Base-by-base conservation (phyloP, 2,797 vertebrate genomes). In the Falco peregrinus region DNA sequence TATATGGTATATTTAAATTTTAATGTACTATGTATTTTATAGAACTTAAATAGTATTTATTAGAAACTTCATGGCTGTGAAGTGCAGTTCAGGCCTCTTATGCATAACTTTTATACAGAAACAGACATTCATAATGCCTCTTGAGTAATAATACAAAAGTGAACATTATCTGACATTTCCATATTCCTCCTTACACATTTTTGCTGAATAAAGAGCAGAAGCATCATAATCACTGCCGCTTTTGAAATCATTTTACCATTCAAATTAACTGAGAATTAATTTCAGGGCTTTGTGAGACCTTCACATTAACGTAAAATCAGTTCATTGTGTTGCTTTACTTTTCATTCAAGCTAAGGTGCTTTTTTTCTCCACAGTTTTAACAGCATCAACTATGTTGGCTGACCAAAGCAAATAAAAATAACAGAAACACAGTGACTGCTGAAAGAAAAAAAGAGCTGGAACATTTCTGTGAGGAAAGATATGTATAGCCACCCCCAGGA, bases 381-480 rank as follows among this genome's bases (percentile, higher is more conserved):
- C 33, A 78, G 9, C 20, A 68, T 29, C 13, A 73, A 25, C 56
- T 81, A 51, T 15, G 25, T 13, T 84, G 73, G n/a, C 74, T 84
- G 39, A 43, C 67, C 48, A 95, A 96, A 93, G n/a, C 78, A 97
- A 95, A 77, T 25, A 37, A 83, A 71, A 56, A 56, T 63, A 79
- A n/a, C 17, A 73, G 31, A 96, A 91, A 84, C 41, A 25, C 71
- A 89, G 37, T 54, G 29, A 69, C 37, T 50, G 35, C 9, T 70
- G 50, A 68, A 91, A 95, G 10, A 45, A 85, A 88, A 93, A 74
- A 76, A 92, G 50, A 92, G 56, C 18, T 65, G n/a, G 74, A 78
- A 33, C 83, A 85, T 69, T 95, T 93, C 75, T 74, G 16, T 61
- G 77, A 86, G 68, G 57, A 50, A 54, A 73, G 64, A 84, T 54